A percentile compares a stretch with the other conserved stretches of the same genome.
These are phyloP conservation scores for Hypocryptadius cinnamomeus DNA, from an alignment of 2,113 vertebrate genomes.

Conservation along the genomic window DNA sequence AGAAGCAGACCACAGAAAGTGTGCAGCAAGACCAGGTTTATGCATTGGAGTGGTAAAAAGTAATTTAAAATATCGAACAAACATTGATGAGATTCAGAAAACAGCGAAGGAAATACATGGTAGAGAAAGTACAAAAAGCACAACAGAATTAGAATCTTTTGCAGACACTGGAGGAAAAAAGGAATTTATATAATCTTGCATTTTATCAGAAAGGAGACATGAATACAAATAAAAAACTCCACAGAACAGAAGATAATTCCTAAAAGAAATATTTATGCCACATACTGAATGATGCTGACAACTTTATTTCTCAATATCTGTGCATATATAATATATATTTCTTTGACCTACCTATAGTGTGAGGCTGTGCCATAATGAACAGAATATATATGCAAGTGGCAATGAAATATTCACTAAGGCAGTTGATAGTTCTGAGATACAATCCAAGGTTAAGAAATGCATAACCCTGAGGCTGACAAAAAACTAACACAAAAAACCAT, in stretches of 20 bases:
- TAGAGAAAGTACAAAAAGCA: not conserved
- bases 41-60: not conserved
- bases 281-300: conserved; percentile 21
- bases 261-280: conserved; percentile 46
- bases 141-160: not conserved
- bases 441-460: conserved; percentile 7
- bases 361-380: not conserved
- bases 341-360: conserved; percentile 2
- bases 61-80: conserved; percentile 6
- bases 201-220: conserved; percentile 14
- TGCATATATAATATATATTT: not conserved
- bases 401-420: conserved; percentile 36
- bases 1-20: not conserved
- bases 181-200: conserved; percentile 20
- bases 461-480: not conserved
- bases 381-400: not conserved
- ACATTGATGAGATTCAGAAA: not conserved
- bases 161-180: not conserved
- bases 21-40: not conserved
- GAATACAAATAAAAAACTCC: conserved; percentile 38
- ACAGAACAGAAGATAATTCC: conserved; percentile 1
- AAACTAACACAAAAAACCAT: not conserved
- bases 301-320: conserved; percentile 32
- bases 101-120: not conserved
- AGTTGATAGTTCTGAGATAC: not conserved